Conservation (phyloP, 23 tunicate species). For the Ascidia mentula region DNA sequence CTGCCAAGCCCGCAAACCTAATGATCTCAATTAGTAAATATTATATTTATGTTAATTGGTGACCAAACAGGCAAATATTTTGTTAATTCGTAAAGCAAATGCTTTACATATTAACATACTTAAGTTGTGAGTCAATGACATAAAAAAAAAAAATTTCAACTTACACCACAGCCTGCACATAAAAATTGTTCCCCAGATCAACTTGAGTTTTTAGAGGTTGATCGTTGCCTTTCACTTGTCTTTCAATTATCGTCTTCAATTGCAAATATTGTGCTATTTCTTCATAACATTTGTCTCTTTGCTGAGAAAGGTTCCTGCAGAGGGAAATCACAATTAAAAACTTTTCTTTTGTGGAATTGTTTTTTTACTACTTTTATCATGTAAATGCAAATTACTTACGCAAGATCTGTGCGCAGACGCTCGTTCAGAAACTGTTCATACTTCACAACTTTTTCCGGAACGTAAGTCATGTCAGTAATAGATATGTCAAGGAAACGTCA, state of each 20-base stretch:
- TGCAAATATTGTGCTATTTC: slow-evolving; percentile 76
- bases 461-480: not conserved
- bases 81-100: no score
- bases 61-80: no score
- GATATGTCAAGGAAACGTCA: no score
- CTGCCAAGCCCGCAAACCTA: no score
- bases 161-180: slow-evolving; percentile 85
- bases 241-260: slow-evolving; percentile 56
- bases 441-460: not conserved
- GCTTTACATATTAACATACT: no score
- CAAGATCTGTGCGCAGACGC: slow-evolving; percentile 27
- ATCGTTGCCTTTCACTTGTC: not conserved
- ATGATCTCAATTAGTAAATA: no score
- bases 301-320: slow-evolving; percentile 41
- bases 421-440: slow-evolving; percentile 58
- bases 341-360: no score
- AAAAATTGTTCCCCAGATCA: slow-evolving; percentile 81
- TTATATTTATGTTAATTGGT: no score
- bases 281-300: slow-evolving; percentile 74
- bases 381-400: slow-evolving; percentile 16
- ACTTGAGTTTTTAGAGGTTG: slow-evolving; percentile 71
- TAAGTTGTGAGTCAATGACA: no score
- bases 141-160: no score
- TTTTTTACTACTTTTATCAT: not conserved
- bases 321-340: no score